These are phyloP conservation scores for Proctacanthus coquilletti DNA, from an alignment of 1,140 invertebrate genomes.

Conservation along the genomic window DNA sequence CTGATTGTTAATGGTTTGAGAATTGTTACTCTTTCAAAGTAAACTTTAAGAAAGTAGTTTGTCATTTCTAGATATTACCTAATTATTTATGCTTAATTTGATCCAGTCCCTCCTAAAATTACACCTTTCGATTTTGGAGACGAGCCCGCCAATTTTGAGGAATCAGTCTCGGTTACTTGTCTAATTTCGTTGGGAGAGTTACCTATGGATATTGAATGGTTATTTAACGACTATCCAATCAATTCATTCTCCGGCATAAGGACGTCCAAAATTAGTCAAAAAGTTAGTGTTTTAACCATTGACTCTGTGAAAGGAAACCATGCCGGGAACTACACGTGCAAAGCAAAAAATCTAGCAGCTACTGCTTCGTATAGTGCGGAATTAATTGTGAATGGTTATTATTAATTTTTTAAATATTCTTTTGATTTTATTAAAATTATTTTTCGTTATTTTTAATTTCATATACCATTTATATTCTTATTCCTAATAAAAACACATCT, in stretches of 20 bases:
- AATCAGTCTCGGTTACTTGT: slow-evolving; percentile 42
- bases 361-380: neutral
- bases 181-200: slow-evolving; percentile 45
- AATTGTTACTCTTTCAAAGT: slow-evolving; percentile 3
- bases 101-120: slow-evolving; percentile 26
- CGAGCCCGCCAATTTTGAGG: slow-evolving; percentile 45
- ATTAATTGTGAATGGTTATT: slow-evolving; percentile 9
- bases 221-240: slow-evolving; percentile 37
- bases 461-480: no score
- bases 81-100: slow-evolving; percentile 2
- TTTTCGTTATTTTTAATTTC: neutral
- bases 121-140: slow-evolving; percentile 41
- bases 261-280: slow-evolving; percentile 24
- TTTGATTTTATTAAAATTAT: neutral
- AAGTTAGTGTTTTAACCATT: slow-evolving; percentile 40
- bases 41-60: neutral
- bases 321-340: slow-evolving; percentile 42
- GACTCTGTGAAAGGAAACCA: slow-evolving; percentile 36
- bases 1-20: slow-evolving; percentile 59
- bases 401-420: neutral
- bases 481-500: no score
- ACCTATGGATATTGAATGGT: slow-evolving; percentile 44
- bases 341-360: slow-evolving; percentile 36
- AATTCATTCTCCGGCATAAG: slow-evolving; percentile 17
- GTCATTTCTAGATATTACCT: slow-evolving; percentile 16